Evolutionary conservation across 2,797 vertebrate species (phyloP).

Genomic region (Crossoptilon crossoptilon): DNA sequence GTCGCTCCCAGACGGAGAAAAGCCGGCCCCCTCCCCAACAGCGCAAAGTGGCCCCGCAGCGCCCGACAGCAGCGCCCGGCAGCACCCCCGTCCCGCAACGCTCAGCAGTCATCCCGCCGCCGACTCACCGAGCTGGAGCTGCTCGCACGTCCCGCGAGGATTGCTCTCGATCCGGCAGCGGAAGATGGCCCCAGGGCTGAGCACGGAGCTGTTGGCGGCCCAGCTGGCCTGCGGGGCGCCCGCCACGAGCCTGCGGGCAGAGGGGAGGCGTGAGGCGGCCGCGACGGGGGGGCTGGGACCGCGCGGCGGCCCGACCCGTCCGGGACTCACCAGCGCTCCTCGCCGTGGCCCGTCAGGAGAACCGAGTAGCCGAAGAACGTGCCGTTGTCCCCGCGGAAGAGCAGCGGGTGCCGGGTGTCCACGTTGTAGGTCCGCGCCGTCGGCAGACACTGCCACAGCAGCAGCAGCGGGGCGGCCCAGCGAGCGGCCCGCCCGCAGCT

Average conservation of each 20-base stretch:
- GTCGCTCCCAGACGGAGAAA: not conserved
- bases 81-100: too few relatives aligned
- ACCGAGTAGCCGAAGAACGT: constrained; percentile 90
- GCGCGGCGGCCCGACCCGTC: not conserved
- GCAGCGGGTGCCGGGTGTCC: constrained; percentile 81
- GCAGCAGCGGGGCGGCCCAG: constrained; percentile 22
- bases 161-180: constrained; percentile 83
- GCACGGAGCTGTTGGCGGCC: constrained; percentile 62
- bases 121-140: constrained; percentile 85
- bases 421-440: constrained; percentile 81
- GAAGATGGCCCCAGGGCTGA: constrained; percentile 88
- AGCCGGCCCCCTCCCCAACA: not conserved
- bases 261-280: not conserved
- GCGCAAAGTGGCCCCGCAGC: too few relatives aligned
- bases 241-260: constrained; percentile 85
- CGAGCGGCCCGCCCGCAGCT: not conserved
- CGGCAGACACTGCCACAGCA: constrained; percentile 23
- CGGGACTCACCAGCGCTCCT: constrained; percentile 81
- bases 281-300: not conserved
- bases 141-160: constrained; percentile 76
- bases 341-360: constrained; percentile 79
- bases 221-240: constrained; percentile 90
- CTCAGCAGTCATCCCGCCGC: not conserved
- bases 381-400: constrained; percentile 77
- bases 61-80: too few relatives aligned